Evolutionary conservation across 2,888 invertebrate species (phyloP), one percentile per base, ranked within the genome.

Genomic region (Amblyjoppa proteus): DNA sequence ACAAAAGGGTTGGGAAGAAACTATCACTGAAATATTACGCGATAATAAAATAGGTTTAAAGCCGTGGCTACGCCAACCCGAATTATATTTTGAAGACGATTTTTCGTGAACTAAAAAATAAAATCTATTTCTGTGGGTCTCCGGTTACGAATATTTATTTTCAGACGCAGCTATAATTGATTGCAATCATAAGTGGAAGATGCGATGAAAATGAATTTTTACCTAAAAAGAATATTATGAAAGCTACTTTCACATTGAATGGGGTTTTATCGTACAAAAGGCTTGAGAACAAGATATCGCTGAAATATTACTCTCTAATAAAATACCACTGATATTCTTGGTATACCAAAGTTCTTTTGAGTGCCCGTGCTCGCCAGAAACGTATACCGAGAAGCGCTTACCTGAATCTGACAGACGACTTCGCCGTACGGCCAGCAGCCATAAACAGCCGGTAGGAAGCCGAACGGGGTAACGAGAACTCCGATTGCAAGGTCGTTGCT

Each of bases 341-440:
- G 20, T 20, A 25, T 7, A 7, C 16, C 31, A 61, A 9, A 61
- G 20, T 28, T 28, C 61, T 28, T 31, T 16, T 31, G 13, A 25
- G 58, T 45, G 45, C 11, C 13, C 13, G 45, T 45, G 13, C 13
- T 13, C 45, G 13, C 13, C 3, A 13, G 11, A 45, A 45, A 13
- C 3, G 45, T 45, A 13, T 45, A 13, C 45, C 28, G 2, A 20
- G 9, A 20, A 53, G 11, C 7, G 7, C 80, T 80, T 94, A 98
- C 98, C 97, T 98, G 98, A 93, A 98, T 97, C 94, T 98, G 98
- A 94, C 98, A 98, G 94, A 97, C 97, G 92, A 97, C 96, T 94
- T 98, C 97, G 79, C 98, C 97, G 95, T 97, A 98, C 51, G 98
- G 98, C 98, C 98, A 98, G 94, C 98, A 98, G 94, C 97, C 97